Conservation (phyloP, 2,888 invertebrate genomes). For the Acleris holmiana region DNA sequence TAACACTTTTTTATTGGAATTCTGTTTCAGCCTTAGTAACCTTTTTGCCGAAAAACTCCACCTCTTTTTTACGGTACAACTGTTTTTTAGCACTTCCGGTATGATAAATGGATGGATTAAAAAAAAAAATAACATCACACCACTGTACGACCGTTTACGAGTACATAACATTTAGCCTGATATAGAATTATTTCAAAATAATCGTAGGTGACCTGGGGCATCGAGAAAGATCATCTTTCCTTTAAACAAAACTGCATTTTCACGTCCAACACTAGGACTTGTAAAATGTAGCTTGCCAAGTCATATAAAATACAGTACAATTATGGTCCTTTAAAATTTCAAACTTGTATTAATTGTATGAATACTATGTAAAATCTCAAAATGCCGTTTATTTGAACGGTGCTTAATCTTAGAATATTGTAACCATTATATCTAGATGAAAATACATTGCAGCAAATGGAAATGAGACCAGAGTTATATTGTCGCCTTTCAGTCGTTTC, state of each 20-base stretch:
- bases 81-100: no score
- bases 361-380: slow-evolving; percentile 15
- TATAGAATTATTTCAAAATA: no score
- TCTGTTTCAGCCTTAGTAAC: no score
- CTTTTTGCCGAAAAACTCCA: no score
- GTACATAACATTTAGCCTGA: no score
- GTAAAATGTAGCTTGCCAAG: slow-evolving; percentile 27
- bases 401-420: slow-evolving; percentile 7
- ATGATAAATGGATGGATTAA: no score
- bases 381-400: slow-evolving; percentile 1
- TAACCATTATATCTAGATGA: slow-evolving; percentile 18
- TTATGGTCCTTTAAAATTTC: slow-evolving; percentile 8
- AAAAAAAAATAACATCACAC: no score
- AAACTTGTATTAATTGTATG: neutral
- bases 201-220: neutral
- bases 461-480: slow-evolving; percentile 75
- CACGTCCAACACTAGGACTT: slow-evolving; percentile 25
- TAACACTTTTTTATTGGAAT: no score
- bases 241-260: slow-evolving; percentile 25
- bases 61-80: no score
- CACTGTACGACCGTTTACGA: no score
- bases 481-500: slow-evolving; percentile 78
- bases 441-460: slow-evolving; percentile 46
- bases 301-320: neutral
- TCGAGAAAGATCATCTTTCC: neutral